Percentiles rank a stretch among this genome's conserved stretches.
Conservation (phyloP, 2,113 vertebrate species). For the Benitochromis conjunctus region DNA sequence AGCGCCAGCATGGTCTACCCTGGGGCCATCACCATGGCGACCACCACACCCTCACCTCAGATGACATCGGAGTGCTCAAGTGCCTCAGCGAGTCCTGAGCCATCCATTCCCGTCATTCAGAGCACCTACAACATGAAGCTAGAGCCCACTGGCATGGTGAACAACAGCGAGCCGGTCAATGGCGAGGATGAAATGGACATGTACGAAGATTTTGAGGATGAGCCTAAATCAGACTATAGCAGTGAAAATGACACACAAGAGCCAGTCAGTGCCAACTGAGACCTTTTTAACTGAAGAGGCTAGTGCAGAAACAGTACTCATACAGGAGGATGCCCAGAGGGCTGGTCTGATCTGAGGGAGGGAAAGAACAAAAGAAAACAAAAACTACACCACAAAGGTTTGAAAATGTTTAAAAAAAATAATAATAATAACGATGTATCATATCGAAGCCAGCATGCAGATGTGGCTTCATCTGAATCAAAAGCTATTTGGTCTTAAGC, state of each 20-base stretch:
- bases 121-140: slow-evolving; percentile 97
- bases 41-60: slow-evolving; percentile 94
- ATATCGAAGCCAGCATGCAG: slow-evolving; percentile 93
- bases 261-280: slow-evolving; percentile 95
- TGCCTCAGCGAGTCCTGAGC: slow-evolving; percentile 95
- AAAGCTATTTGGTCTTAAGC: slow-evolving; percentile 98
- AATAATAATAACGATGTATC: slow-evolving; percentile 73
- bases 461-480: slow-evolving; percentile 90
- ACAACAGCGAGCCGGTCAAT: slow-evolving; percentile 85
- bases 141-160: slow-evolving; percentile 81
- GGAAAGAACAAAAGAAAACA: slow-evolving; percentile 41
- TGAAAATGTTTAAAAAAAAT: slow-evolving; percentile 13
- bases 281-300: not conserved
- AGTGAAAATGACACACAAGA: slow-evolving; percentile 96
- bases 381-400: slow-evolving; percentile 43
- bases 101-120: slow-evolving; percentile 97
- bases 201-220: slow-evolving; percentile 98
- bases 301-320: slow-evolving; percentile 21
- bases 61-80: slow-evolving; percentile 99
- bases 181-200: slow-evolving; percentile 98
- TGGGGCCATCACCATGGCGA: slow-evolving; percentile 93
- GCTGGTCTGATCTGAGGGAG: slow-evolving; percentile 41
- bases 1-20: slow-evolving; percentile 95
- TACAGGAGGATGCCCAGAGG: slow-evolving; percentile 29
- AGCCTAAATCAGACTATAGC: slow-evolving; percentile 99